Conservation (phyloP, 2,797 vertebrate genomes). For the Smutsia temminckii region DNA sequence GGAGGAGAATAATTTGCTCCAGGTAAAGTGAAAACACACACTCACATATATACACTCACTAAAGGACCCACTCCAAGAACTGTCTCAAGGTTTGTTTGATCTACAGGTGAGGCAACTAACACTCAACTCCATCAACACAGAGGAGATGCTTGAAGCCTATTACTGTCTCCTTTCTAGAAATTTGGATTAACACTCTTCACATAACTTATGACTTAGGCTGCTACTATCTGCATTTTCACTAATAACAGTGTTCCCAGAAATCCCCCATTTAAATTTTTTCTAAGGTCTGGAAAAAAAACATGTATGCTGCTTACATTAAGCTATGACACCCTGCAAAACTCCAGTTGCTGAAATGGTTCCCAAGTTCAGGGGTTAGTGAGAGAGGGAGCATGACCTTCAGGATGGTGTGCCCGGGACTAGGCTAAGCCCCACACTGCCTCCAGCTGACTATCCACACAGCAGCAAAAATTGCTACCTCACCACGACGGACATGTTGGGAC, state of each 20-base stretch:
- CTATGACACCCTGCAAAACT: not conserved
- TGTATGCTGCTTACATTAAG: not conserved
- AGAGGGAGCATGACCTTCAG: not conserved
- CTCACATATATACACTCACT: not conserved
- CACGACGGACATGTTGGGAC: rapidly evolving
- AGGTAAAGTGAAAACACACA: not conserved
- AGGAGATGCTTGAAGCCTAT: not conserved
- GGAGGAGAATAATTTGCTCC: not conserved
- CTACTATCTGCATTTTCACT: not conserved
- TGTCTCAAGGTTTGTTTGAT: not conserved
- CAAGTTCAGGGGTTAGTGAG: not conserved
- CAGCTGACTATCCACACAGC: not conserved
- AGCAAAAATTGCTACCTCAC: not conserved
- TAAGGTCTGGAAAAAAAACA: not conserved
- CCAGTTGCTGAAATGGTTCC: not conserved
- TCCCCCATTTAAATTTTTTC: not conserved
- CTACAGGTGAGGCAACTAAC: not conserved
- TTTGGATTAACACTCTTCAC: not conserved
- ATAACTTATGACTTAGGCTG: not conserved
- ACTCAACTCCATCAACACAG: not conserved
- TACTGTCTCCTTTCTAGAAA: not conserved
- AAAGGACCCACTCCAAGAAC: not conserved
- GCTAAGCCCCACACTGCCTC: not conserved
- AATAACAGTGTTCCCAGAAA: not conserved
- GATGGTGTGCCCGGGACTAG: too few relatives aligned